Evolutionary conservation across 2,113 vertebrate genomes (phyloP), one percentile per base, ranked within the genome.

Genomic region (Carollia perspicillata): DNA sequence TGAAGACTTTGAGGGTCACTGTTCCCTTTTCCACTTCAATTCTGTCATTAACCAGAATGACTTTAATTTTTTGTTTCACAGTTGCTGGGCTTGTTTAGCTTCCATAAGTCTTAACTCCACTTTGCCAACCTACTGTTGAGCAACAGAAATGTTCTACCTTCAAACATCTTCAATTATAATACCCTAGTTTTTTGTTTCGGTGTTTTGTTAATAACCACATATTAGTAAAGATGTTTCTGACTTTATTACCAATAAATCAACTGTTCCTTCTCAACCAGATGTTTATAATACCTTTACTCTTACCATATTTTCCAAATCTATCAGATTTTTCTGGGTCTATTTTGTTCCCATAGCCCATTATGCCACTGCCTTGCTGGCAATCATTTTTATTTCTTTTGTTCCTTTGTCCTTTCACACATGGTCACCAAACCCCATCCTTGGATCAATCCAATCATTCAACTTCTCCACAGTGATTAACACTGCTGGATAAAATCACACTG

Each of bases 1-100:
- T 90, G 51, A 96, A 30, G 81, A 95, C 88, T 74, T 87, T 42
- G 22, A 97, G 33, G 28, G 63, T 94, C 91, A 75, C n/a, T 37
- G 16, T 89, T 78, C 51, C 69, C 47, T 94, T 86, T 95, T 86
- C 18, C 11, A 92, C 33, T 47, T 83, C 49, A 78, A 23, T 78
- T 83, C 40, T 79, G 35, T 75, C 84, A 79, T 91, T 87, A 93
- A 79, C 33, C 35, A 87, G 30, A 89, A 77, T 94, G 60, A 89
- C 66, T 78, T 95, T 40, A 75, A 75, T 22, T 84, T 42, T 81
- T 84, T 71, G 22, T 65, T 35, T 90, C 42, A 35, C 8, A 84
- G 11, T 79, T 84, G 42, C 30, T 63, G 40, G n/a, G 90, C 35
- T 72, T 84, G 23, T 26, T 88, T 20, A 58, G 17, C 37, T 88